Base-by-base conservation (phyloP, 2,113 vertebrate species). In the Gymnocephalus cernua region DNA sequence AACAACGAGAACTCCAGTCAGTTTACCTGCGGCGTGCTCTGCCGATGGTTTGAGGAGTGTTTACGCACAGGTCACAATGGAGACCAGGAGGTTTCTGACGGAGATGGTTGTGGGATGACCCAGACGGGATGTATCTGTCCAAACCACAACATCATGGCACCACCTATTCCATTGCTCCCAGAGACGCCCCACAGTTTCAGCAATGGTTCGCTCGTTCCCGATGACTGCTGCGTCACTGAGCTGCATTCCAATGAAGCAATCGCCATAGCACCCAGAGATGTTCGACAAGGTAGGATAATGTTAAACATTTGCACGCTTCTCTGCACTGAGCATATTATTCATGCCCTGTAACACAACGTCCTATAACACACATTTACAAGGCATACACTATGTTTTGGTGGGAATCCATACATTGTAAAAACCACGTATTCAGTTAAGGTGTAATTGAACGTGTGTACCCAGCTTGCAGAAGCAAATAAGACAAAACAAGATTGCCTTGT, bases 1-100 rank as follows among this genome's bases (percentile, higher is more conserved):
- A 99, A 99, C 94, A 99, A 99, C 87, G 98, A 99, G 95, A 99
- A 99, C 93, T 98, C 98, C 79, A 99, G 97, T 93, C 98, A 98
- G 93, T 99, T 99, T 84, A 99, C 97, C 78, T 99, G 98, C 7
- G 97, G 97, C 0, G 96, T 99, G 83, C 95, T 99, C n/a, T 99
- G 98, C 92, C 96, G 97, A 77, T 99, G 98, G 98, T 96, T 98
- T 3, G 97, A 99, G 94, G 97, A 98, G 94, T 99, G 98, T 56
- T 94, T 98, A 88, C 96, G 95, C 0, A 89, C 92, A 0, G 93
- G 94, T 0, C 18, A 95, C 90, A 69, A 91, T 83, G 78, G 93
- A 29, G 88, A 92, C 85, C 91, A 56, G 76, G 90, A 83, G 38
- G 72, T 64, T 65, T 80, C 84, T 0, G 83, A 87, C 3, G 89